These are phyloP conservation scores for Bombus superbus DNA, from an alignment of 1,140 invertebrate genomes.

Conservation along the genomic window DNA sequence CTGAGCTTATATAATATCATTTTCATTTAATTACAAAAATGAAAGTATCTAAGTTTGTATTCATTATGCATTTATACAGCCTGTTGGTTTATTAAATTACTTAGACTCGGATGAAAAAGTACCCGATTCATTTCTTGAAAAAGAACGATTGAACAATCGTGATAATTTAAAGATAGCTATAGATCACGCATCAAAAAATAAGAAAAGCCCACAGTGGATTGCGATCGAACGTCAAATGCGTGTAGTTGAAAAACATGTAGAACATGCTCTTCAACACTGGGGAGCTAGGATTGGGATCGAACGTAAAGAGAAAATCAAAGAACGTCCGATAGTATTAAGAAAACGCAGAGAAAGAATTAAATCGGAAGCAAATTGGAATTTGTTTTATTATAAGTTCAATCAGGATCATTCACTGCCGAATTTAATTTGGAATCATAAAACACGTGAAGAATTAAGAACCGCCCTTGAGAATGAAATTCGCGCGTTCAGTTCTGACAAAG, in stretches of 20 bases:
- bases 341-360: conserved; percentile 96
- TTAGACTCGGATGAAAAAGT: conserved; percentile 94
- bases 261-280: conserved; percentile 95
- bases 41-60: conserved; percentile 42
- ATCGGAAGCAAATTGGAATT: conserved; percentile 94
- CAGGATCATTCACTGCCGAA: conserved; percentile 97
- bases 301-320: conserved; percentile 85
- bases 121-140: conserved; percentile 88
- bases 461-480: conserved; percentile 97
- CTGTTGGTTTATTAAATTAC: conserved; percentile 94
- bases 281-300: conserved; percentile 89
- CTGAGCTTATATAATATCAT: conserved; percentile 28
- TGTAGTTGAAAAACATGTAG: conserved; percentile 91
- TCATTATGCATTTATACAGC: conserved; percentile 83
- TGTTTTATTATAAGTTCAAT: conserved; percentile 98
- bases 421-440: conserved; percentile 99
- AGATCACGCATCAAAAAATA: conserved; percentile 88
- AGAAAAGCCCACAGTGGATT: conserved; percentile 87
- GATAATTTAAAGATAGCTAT: conserved; percentile 98
- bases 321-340: conserved; percentile 93
- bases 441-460: conserved; percentile 96
- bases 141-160: conserved; percentile 91
- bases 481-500: conserved; percentile 94
- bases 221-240: conserved; percentile 88
- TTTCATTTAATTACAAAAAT: conserved; percentile 25